Base-by-base conservation (phyloP, 2,888 invertebrate species). In the Zaprionus lineosus region DNA sequence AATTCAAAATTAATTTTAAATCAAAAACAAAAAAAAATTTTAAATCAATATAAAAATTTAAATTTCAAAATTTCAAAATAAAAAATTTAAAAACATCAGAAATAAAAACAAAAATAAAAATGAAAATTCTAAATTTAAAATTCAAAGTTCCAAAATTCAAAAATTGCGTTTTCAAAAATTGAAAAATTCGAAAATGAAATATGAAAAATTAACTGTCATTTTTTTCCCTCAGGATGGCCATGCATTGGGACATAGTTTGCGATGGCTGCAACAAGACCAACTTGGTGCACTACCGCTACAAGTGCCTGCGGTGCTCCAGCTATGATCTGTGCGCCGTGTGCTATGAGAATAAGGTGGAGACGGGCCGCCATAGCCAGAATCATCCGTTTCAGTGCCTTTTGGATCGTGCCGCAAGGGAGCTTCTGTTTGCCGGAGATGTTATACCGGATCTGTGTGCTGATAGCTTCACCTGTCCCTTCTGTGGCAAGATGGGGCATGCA, bases 321-420 rank as follows among this genome's bases (percentile, higher is more conserved):
- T 82, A 44, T 1, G 71, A 78, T 29, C 53, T 84, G 4, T 79
- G 78, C 36, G 11, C 15, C 4, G 1, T 0, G 0, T 79, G 78
- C 56, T 44, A 52, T 14, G 62, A 65, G 11, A 47, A 24, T 1
- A 48, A 70, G 24, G 39, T 56, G 21, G 36, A 28, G 9, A 36
- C 41, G 2, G 57, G 43, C 0, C 11, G 7, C 0, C 78, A 78
- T n/a, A 28, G 15, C 31, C 40, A 2, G 5, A 15, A 0, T 0
- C 78, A 79, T 53, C 74, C 85, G 0, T 55, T 82, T 3, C 78
- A 79, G 37, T 71, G 78, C 7, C 47, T 79, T 3, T 26, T 82
- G 36, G 74, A 73, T 14, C 46, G 52, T 0, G 59, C 48, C 0
- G 62, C 65, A 0, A 46, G 50, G 0, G 59, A 61, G 34, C 15